Percentiles rank a stretch among this genome's conserved stretches.
phyloP scores from a whole-genome alignment of 2,888 invertebrate species.

The Tinea pellionella region DNA sequence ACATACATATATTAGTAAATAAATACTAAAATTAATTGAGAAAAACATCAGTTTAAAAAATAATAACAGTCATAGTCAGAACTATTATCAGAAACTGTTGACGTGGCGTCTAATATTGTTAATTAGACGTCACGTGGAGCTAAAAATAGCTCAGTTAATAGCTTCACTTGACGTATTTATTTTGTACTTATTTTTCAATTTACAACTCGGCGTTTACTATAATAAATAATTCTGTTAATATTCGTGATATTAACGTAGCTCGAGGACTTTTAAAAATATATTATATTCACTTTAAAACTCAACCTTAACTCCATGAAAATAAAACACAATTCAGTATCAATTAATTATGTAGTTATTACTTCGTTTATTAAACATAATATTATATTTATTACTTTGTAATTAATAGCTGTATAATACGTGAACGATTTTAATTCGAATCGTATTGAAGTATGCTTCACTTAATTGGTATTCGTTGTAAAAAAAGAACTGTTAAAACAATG shows the following conservation, averaged over 20 bases:
- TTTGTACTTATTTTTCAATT: background rate
- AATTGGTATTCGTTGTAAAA: too few species aligned
- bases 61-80: too few species aligned
- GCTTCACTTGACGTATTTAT: background rate
- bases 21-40: too few species aligned
- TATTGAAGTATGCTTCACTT: too few species aligned
- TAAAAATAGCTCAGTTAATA: background rate
- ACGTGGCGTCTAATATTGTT: background rate
- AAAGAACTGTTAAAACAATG: too few species aligned
- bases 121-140: conserved; percentile 1
- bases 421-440: too few species aligned
- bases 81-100: background rate
- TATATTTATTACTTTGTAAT: conserved; percentile 22
- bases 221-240: background rate
- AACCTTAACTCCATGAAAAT: background rate
- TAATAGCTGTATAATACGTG: too few species aligned
- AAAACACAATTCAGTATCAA: background rate
- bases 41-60: too few species aligned
- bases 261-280: background rate
- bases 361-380: conserved; percentile 24
- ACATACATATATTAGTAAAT: too few species aligned
- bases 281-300: background rate
- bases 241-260: background rate
- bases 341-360: conserved; percentile 28
- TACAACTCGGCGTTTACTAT: background rate